These are phyloP conservation scores for Nemopilema nomurai DNA, from an alignment of 30 jellyfish, hydroid and myxozoan genomes.

Conservation along the genomic window DNA sequence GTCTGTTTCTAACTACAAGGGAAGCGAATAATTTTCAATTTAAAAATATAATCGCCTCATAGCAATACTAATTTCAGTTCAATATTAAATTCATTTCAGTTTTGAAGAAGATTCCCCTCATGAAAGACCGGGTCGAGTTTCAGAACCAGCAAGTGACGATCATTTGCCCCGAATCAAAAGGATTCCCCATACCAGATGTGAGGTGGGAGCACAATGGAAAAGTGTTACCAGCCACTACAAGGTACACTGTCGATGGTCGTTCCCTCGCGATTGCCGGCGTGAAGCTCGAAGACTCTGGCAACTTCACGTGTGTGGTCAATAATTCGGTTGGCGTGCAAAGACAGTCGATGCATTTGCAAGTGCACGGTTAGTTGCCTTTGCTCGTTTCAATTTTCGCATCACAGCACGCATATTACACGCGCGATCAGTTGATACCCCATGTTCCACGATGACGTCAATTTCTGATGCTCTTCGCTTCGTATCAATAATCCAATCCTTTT, in stretches of 20 bases:
- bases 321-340: constrained; percentile 68
- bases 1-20: too few species aligned
- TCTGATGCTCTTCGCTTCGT: background rate
- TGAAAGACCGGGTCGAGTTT: constrained; percentile 55
- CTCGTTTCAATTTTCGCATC: background rate
- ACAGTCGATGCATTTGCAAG: constrained; percentile 67
- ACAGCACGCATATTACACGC: background rate
- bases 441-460: background rate
- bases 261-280: constrained; percentile 42
- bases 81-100: constrained; percentile 37
- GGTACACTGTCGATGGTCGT: constrained; percentile 56
- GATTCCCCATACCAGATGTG: constrained; percentile 59
- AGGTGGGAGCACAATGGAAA: constrained; percentile 75
- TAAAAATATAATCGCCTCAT: too few species aligned
- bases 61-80: too few species aligned
- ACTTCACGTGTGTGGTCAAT: constrained; percentile 85
- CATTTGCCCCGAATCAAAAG: constrained; percentile 63
- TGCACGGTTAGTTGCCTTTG: constrained; percentile 51
- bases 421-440: background rate
- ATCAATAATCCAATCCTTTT: too few species aligned
- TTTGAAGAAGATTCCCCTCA: constrained; percentile 58
- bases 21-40: too few species aligned
- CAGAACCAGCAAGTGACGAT: constrained; percentile 43
- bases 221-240: constrained; percentile 60
- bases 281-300: constrained; percentile 54